These are phyloP conservation scores for Callosobruchus maculatus DNA, from an alignment of 2,888 invertebrate genomes.

Conservation along the genomic window DNA sequence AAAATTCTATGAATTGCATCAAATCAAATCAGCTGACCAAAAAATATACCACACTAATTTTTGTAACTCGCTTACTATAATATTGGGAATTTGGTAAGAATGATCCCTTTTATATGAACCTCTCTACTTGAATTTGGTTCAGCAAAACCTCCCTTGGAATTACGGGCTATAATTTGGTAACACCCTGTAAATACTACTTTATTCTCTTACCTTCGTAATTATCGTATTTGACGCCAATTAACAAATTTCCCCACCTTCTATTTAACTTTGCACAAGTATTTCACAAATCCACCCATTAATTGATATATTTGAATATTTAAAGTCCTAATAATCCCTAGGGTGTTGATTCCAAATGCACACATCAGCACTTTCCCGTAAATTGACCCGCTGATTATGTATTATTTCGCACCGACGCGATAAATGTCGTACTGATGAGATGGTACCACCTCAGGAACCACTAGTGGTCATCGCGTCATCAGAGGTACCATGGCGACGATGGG, in stretches of 20 bases:
- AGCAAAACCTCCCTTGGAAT: no score
- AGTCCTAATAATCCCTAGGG: not conserved
- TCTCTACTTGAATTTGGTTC: no score
- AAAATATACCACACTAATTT: no score
- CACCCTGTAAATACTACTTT: not conserved
- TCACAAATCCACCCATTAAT: constrained; percentile 21
- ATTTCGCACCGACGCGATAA: constrained; percentile 27
- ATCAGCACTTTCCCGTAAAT: constrained; percentile 38
- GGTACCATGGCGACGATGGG: not conserved
- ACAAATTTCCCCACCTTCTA: not conserved
- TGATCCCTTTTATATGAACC: no score
- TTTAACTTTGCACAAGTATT: constrained; percentile 13
- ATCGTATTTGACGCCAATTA: not conserved
- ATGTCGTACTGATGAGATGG: not conserved
- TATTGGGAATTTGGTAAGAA: no score
- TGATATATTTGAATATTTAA: constrained; percentile 10
- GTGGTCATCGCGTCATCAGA: not conserved
- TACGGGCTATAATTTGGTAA: no score
- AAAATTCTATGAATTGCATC: no score
- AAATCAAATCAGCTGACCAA: no score
- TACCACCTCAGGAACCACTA: not conserved
- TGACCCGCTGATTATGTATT: constrained; percentile 48
- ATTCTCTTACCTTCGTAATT: not conserved
- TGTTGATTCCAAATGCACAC: not conserved
- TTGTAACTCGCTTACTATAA: no score